Base-by-base conservation (phyloP, 53 echinoderm and acorn worm genomes). In the Pentamera pediparva region DNA sequence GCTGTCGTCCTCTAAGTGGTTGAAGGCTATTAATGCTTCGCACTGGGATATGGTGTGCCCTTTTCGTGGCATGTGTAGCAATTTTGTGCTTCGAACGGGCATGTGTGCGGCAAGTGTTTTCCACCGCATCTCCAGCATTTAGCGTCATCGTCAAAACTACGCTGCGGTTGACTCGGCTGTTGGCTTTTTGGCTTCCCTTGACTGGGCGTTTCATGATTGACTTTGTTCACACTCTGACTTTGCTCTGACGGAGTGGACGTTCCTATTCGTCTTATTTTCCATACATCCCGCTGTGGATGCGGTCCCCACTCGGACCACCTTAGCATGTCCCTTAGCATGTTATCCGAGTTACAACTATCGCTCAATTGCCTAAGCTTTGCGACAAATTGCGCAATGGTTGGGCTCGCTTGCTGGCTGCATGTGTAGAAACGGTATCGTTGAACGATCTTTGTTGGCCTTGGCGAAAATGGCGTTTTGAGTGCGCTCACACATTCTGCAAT, bases 21-120 rank as follows among this genome's bases (percentile, higher is more conserved):
- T 24, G 36, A 17, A 61, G 12, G 31, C 34, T 33, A 32, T 30
- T 43, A 85, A 37, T 48, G 53, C 37, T 13, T 86, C 76, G 70
- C 80, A 80, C 41, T 80, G 70, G 60, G 74, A 79, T 56, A 60
- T 79, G 6, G 80, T 79, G 61, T 80, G 86, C 80, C 80, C 4
- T 9, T 61, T 53, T 59, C 49, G 4, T 63, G 53, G 41, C 80
- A 76, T 21, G 75, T 76, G 55, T 60, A 69, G 67, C 80, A 86
- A 32, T 79, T 43, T 38, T 79, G 77, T 11, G 18, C 34, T 12
- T n/a, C 34, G 36, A 80, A 76, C 2, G 5, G 27, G 21, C 25
- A 43, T 1, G 19, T 7, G 17, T 6, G 31, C 5, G 64, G 54
- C 25, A 33, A 25, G 31, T 77, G 77, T 12, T 50, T 62, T 22